These are phyloP conservation scores for Callipepla californica DNA, from an alignment of 2,113 vertebrate species.

Conservation along the genomic window DNA sequence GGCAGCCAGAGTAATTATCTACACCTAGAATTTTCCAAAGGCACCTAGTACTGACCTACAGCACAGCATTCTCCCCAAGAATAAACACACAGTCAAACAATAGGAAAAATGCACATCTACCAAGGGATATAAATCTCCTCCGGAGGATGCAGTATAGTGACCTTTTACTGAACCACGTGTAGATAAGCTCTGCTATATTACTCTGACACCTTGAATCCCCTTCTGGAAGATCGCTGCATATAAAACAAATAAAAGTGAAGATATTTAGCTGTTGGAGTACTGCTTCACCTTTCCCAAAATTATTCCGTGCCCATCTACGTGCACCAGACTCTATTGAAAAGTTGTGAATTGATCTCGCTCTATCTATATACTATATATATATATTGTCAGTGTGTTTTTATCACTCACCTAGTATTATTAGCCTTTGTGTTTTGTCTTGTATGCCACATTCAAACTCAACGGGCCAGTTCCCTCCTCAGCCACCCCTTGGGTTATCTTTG, in stretches of 20 bases:
- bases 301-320: conserved; percentile 1
- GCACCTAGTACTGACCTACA: not conserved
- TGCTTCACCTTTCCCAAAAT: conserved; percentile 12
- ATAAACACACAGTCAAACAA: not conserved
- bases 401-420: not conserved
- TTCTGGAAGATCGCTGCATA: not conserved
- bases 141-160: not conserved
- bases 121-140: not conserved
- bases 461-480: not conserved
- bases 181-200: conserved; percentile 21
- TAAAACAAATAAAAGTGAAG: conserved; percentile 16
- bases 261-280: conserved; percentile 17
- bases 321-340: not conserved
- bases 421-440: not conserved
- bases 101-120: not conserved
- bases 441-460: not conserved
- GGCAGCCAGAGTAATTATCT: not conserved
- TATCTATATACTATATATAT: not conserved
- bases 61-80: not conserved
- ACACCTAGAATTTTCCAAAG: not conserved
- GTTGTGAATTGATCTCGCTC: not conserved
- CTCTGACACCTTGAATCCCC: conserved; percentile 16
- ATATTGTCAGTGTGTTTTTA: conserved; percentile 20
- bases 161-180: conserved; percentile 26
- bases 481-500: not conserved